Conservation (phyloP, 2,113 vertebrate genomes). For the Odontesthes bonariensis region DNA sequence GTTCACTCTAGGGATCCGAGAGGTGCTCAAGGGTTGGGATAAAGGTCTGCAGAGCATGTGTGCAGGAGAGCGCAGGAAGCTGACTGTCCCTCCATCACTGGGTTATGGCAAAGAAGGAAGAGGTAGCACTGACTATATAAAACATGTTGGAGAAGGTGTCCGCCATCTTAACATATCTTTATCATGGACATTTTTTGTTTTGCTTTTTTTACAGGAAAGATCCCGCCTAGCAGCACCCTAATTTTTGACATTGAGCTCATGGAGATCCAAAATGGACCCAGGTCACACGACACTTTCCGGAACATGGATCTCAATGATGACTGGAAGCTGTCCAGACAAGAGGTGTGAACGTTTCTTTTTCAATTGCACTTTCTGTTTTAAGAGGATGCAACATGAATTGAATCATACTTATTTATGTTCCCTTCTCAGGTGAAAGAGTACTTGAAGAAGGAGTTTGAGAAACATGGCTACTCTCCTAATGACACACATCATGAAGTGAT, state of each 20-base stretch:
- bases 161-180: neutral
- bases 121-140: conserved; percentile 80
- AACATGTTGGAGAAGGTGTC: neutral
- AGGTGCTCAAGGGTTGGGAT: conserved; percentile 95
- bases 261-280: conserved; percentile 94
- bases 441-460: conserved; percentile 94
- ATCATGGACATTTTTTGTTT: neutral
- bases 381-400: neutral
- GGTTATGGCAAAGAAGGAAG: conserved; percentile 96
- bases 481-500: conserved; percentile 93
- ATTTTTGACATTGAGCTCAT: conserved; percentile 95
- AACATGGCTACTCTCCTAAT: conserved; percentile 91
- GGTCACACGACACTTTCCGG: conserved; percentile 96
- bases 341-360: conserved; percentile 80
- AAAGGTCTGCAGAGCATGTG: conserved; percentile 94
- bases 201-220: conserved; percentile 86
- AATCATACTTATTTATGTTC: conserved; percentile 3
- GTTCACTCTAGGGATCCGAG: conserved; percentile 94
- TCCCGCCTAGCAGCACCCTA: conserved; percentile 91
- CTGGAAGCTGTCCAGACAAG: conserved; percentile 93
- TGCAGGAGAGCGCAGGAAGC: conserved; percentile 90
- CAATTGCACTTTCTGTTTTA: neutral
- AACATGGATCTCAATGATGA: conserved; percentile 98
- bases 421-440: conserved; percentile 90
- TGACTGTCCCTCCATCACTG: conserved; percentile 89